Evolutionary conservation across 2,113 vertebrate genomes (phyloP).

Genomic region (Tragelaphus strepsiceros): DNA sequence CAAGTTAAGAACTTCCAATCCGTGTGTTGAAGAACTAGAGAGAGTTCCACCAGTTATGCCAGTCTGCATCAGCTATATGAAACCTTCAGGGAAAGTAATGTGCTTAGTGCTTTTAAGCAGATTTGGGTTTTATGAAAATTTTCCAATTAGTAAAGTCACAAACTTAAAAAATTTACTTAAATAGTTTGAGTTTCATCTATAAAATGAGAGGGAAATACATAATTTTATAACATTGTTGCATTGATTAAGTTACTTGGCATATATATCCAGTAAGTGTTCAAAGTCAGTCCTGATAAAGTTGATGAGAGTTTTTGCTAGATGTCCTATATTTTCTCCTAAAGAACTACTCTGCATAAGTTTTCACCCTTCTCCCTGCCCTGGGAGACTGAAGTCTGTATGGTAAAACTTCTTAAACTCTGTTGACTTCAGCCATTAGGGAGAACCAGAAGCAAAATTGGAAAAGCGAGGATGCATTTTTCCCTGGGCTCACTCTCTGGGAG

Average conservation of each 20-base stretch:
- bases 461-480: not conserved
- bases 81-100: not conserved
- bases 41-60: not conserved
- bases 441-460: not conserved
- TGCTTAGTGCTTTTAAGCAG: not conserved
- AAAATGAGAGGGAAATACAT: not conserved
- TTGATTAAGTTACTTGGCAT: not conserved
- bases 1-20: not conserved
- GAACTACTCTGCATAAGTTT: not conserved
- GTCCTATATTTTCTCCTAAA: not conserved
- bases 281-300: not conserved
- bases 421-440: not conserved
- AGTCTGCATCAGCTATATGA: not conserved
- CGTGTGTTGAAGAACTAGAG: not conserved
- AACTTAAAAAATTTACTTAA: not conserved
- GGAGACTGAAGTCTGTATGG: not conserved
- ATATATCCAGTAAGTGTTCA: not conserved
- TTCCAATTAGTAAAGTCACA: not conserved
- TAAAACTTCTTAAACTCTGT: not conserved
- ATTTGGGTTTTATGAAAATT: not conserved
- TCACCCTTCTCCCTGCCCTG: fast-evolving
- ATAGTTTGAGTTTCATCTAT: not conserved
- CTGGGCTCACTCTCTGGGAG: not conserved
- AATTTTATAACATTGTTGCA: not conserved
- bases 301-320: not conserved